Conservation (phyloP, 2,888 invertebrate species). For the Drosophila crucigera region DNA sequence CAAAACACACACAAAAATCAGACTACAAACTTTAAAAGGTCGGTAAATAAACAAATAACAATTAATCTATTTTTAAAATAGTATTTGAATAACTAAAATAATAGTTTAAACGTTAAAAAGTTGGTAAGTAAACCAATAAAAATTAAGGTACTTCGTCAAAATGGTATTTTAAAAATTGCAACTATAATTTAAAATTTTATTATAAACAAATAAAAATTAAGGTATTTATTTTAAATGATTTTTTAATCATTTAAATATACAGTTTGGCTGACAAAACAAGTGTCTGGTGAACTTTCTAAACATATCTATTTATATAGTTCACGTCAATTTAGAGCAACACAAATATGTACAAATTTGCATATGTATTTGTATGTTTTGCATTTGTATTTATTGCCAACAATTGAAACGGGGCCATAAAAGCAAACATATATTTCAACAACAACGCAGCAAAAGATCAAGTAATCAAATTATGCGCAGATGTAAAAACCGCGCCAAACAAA, state of each 20-base stretch:
- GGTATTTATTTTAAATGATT: neutral
- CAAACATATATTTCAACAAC: slow-evolving; percentile 53
- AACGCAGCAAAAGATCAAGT: slow-evolving; percentile 46
- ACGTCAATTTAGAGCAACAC: slow-evolving; percentile 21
- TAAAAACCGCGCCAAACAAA: slow-evolving; percentile 37
- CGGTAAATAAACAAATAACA: neutral
- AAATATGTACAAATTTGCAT: slow-evolving; percentile 1
- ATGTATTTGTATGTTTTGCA: slow-evolving; percentile 17
- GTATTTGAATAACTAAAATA: neutral
- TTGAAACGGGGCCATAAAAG: slow-evolving; percentile 38
- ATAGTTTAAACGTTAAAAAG: neutral
- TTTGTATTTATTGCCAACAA: slow-evolving; percentile 39
- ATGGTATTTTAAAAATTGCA: neutral
- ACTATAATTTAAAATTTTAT: neutral
- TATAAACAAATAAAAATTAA: neutral
- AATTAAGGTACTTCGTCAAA: neutral
- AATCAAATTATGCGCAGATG: slow-evolving; percentile 61
- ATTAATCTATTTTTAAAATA: neutral
- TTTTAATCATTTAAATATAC: neutral
- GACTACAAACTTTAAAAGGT: neutral
- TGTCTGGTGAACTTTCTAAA: neutral
- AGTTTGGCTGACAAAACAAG: neutral
- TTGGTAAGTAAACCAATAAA: neutral
- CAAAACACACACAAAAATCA: neutral
- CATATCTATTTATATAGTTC: slow-evolving; percentile 15